Percentiles rank a stretch among this genome's conserved stretches.
phyloP scores from a whole-genome alignment of 1,140 invertebrate species.

The Macrostomum lignano region DNA sequence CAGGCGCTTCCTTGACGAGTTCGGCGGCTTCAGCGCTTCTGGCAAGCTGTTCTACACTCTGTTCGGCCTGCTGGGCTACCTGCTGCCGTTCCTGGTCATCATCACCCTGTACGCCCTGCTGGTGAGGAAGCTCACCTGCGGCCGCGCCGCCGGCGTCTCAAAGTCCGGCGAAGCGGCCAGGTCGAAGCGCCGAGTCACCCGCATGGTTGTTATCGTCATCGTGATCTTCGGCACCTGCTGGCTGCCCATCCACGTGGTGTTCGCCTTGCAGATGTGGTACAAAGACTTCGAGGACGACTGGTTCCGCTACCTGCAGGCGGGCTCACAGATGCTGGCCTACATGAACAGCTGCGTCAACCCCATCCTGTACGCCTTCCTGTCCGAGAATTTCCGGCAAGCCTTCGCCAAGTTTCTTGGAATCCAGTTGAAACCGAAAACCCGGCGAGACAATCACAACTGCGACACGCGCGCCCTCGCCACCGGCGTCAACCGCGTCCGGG shows the following conservation, averaged over 20 bases:
- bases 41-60: slow-evolving; percentile 9
- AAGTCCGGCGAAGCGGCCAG: slow-evolving; percentile 1
- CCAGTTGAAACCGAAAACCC: no score
- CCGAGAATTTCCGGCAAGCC: slow-evolving; percentile 30
- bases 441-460: no score
- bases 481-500: no score
- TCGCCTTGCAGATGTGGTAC: slow-evolving; percentile 2
- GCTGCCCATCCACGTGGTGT: slow-evolving; percentile 9
- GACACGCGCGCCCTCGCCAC: no score
- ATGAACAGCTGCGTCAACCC: slow-evolving; percentile 1
- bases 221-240: slow-evolving; percentile 8
- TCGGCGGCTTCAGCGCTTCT: no score
- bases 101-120: slow-evolving; percentile 8
- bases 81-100: slow-evolving; percentile 8
- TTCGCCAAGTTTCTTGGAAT: slow-evolving; percentile 30
- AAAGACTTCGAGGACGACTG: background rate
- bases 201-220: slow-evolving; percentile 8
- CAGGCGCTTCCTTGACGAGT: slow-evolving; percentile 9
- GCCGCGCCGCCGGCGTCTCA: slow-evolving; percentile 16
- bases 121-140: slow-evolving; percentile 4
- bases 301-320: background rate
- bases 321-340: background rate
- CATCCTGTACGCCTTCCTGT: slow-evolving; percentile 1
- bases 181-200: slow-evolving; percentile 6
- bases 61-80: slow-evolving; percentile 8